Conservation (phyloP, 2,113 vertebrate genomes). For the Cyanoliseus patagonus region DNA sequence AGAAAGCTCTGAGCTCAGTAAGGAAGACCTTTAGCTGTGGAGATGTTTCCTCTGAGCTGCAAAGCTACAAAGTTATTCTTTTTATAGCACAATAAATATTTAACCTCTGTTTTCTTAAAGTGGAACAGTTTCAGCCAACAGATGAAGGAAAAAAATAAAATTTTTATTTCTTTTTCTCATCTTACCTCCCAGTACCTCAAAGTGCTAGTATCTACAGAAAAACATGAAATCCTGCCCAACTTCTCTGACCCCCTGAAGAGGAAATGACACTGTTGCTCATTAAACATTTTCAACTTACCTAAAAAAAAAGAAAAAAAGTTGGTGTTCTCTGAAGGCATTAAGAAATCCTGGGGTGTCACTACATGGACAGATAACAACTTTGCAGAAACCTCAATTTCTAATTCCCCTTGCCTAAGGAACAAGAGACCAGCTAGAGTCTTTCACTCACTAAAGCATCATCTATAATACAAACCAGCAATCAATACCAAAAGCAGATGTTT, state of each 20-base stretch:
- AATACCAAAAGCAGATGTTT: slow-evolving; percentile 52
- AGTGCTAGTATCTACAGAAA: not conserved
- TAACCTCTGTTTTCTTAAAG: not conserved
- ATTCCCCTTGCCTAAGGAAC: not conserved
- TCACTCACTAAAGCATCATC: not conserved
- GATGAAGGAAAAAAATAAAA: not conserved
- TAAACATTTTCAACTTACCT: not conserved
- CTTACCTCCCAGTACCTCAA: not conserved
- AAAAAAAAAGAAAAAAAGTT: not conserved
- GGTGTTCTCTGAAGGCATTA: not conserved
- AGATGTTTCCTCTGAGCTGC: not conserved
- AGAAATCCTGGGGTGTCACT: not conserved
- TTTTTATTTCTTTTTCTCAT: not conserved
- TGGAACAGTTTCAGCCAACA: not conserved
- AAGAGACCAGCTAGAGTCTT: slow-evolving; percentile 35
- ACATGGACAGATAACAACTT: not conserved
- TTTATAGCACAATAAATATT: not conserved
- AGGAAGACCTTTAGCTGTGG: not conserved
- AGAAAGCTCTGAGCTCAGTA: not conserved
- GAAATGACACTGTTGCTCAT: not conserved
- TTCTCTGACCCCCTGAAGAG: not conserved
- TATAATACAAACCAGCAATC: slow-evolving; percentile 36
- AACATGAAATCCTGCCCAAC: not conserved
- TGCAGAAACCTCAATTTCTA: slow-evolving; percentile 21
- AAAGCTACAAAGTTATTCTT: not conserved